Evolutionary conservation across 1,140 invertebrate genomes (phyloP).

Genomic region (Tyrophagus putrescentiae): DNA sequence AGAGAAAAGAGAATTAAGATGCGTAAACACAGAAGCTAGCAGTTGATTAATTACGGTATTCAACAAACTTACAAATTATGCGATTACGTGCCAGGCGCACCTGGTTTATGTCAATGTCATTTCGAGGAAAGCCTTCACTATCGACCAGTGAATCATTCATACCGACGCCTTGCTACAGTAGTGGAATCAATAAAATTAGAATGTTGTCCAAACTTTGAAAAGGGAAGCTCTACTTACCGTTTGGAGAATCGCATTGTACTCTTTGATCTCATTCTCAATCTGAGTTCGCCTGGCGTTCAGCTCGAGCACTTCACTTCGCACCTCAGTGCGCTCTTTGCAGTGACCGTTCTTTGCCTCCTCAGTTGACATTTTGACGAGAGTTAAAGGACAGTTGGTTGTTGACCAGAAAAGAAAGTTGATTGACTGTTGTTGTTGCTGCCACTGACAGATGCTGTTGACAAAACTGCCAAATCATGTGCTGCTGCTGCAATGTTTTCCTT

Average conservation of each 20-base stretch:
- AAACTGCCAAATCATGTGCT: too few species aligned
- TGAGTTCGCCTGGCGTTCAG: constrained; percentile 8
- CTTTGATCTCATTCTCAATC: constrained; percentile 21
- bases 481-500: too few species aligned
- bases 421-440: too few species aligned
- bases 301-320: constrained; percentile 19
- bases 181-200: not conserved
- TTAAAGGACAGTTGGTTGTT: too few species aligned
- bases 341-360: constrained; percentile 10
- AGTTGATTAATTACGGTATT: too few species aligned
- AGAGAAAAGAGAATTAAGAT: constrained; percentile 1
- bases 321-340: not conserved
- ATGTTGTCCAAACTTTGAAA: not conserved
- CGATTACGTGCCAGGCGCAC: constrained; percentile 66
- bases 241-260: constrained; percentile 7
- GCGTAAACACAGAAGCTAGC: constrained; percentile 3
- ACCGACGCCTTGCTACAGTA: constrained; percentile 54
- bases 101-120: constrained; percentile 78
- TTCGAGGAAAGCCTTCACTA: constrained; percentile 63
- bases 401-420: too few species aligned
- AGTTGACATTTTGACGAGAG: too few species aligned
- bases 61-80: constrained; percentile 76
- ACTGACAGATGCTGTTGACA: too few species aligned
- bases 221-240: constrained; percentile 8
- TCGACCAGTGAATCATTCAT: constrained; percentile 77